phyloP scores from a whole-genome alignment of 2,113 vertebrate genomes.

The Chlorodrepanis virens region DNA sequence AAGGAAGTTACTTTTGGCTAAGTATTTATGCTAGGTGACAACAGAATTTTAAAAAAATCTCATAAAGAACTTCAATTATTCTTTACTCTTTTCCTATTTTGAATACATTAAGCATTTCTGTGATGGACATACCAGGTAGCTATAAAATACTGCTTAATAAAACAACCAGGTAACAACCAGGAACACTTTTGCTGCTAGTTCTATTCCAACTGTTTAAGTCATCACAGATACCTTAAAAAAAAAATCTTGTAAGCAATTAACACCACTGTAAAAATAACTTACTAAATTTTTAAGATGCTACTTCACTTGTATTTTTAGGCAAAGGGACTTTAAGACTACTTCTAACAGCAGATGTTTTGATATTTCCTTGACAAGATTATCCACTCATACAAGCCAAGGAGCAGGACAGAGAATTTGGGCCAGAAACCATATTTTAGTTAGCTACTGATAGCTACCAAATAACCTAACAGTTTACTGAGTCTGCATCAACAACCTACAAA shows the following conservation, averaged over 20 bases:
- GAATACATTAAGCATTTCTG: background rate
- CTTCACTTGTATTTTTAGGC: background rate
- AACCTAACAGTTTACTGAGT: background rate
- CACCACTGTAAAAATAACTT: background rate
- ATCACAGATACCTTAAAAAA: background rate
- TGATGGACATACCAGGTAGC: background rate
- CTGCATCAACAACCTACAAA: background rate
- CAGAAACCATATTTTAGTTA: background rate
- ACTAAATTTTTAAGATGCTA: background rate
- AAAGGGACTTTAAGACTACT: background rate
- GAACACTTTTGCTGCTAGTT: background rate
- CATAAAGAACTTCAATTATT: background rate
- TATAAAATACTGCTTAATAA: background rate
- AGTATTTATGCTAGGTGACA: background rate
- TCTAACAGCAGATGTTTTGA: background rate
- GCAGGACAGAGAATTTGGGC: rapidly evolving
- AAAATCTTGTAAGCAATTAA: background rate
- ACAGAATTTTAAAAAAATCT: background rate
- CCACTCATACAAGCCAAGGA: background rate
- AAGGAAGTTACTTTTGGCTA: background rate
- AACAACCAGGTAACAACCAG: background rate
- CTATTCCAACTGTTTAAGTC: background rate
- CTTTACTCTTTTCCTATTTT: background rate
- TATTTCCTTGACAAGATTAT: background rate
- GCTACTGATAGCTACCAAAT: background rate